Evolutionary conservation across 1,140 invertebrate species (phyloP).

Genomic region (Lethocerus indicus): DNA sequence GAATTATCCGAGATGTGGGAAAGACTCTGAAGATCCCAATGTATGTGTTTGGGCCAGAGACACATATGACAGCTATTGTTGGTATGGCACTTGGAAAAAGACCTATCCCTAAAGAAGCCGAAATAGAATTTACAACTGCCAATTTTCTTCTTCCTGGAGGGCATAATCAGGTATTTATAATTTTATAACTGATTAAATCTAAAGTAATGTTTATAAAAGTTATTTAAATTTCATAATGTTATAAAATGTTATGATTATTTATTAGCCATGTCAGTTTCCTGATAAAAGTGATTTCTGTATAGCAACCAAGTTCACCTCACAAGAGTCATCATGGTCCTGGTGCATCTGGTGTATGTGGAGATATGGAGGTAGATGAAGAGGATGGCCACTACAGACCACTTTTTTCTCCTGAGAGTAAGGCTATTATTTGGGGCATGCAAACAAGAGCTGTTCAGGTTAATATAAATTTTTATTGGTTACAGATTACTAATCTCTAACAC

Average conservation of each 20-base stretch:
- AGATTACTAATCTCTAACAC: too few relatives aligned
- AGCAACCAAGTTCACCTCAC: slow-evolving; percentile 3
- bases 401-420: slow-evolving; percentile 73
- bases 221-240: background rate
- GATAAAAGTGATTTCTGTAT: background rate
- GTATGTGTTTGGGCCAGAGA: slow-evolving; percentile 95
- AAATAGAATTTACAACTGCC: slow-evolving; percentile 62
- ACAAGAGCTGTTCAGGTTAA: slow-evolving; percentile 77
- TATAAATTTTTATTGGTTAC: background rate
- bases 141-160: slow-evolving; percentile 85
- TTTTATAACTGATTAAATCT: too few relatives aligned
- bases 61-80: slow-evolving; percentile 98
- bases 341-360: background rate
- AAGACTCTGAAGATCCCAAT: slow-evolving; percentile 81
- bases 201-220: background rate
- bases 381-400: slow-evolving; percentile 27
- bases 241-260: background rate
- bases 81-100: slow-evolving; percentile 90
- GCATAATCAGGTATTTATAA: slow-evolving; percentile 26
- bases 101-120: slow-evolving; percentile 53
- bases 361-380: background rate
- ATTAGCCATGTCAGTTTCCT: background rate
- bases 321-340: background rate
- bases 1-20: slow-evolving; percentile 77
- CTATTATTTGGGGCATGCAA: slow-evolving; percentile 99